phyloP scores from a whole-genome alignment of 2,113 vertebrate species.

The Etia nguti region DNA sequence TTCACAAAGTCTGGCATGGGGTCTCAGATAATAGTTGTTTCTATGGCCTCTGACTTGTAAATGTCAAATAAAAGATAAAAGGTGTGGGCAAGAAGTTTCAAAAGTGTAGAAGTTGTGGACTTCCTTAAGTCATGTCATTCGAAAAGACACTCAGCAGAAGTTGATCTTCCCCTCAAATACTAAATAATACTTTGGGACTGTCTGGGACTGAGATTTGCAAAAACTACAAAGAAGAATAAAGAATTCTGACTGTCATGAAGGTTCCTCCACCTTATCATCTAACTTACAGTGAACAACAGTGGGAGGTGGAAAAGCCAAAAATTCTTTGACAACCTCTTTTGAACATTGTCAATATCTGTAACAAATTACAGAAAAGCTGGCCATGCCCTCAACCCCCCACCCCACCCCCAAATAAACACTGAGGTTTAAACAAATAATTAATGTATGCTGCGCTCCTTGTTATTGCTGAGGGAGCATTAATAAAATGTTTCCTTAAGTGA shows the following conservation, averaged over 20 bases:
- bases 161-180: not conserved
- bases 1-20: not conserved
- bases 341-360: not conserved
- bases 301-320: not conserved
- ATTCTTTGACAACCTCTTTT: not conserved
- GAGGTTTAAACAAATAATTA: not conserved
- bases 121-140: too few species aligned
- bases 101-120: too few species aligned
- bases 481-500: not conserved
- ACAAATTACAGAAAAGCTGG: not conserved
- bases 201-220: not conserved
- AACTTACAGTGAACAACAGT: not conserved
- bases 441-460: fast-evolving
- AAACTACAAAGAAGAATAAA: not conserved
- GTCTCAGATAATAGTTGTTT: not conserved
- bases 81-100: too few species aligned
- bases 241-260: not conserved
- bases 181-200: not conserved
- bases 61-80: not conserved
- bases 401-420: too few species aligned
- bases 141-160: too few species aligned
- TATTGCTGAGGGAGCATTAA: not conserved
- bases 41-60: not conserved
- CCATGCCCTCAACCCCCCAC: too few species aligned
- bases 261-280: not conserved